Evolutionary conservation across 1,140 invertebrate genomes (phyloP).

Genomic region (Anastatus disparis): DNA sequence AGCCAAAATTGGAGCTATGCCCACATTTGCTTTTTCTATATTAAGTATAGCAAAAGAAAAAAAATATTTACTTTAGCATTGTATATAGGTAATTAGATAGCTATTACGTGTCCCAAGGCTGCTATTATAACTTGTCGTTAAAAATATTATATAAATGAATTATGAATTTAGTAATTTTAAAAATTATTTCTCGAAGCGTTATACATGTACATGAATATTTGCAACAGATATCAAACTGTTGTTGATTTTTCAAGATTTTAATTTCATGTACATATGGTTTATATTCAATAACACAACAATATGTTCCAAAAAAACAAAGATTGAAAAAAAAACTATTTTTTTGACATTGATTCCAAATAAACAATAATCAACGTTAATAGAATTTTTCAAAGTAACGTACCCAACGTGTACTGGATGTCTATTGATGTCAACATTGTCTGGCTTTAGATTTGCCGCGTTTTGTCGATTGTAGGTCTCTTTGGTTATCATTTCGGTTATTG

Average conservation of each 20-base stretch:
- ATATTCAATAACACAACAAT: not conserved
- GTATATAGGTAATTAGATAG: not conserved
- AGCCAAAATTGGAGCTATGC: not conserved
- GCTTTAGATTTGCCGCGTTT: slow-evolving; percentile 71
- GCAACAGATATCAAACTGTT: not conserved
- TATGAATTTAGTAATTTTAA: slow-evolving; percentile 11
- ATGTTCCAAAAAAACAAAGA: no score
- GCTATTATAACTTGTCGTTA: slow-evolving; percentile 11
- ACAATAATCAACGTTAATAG: no score
- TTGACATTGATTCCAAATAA: no score
- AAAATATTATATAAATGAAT: slow-evolving; percentile 19
- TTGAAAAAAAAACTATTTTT: no score
- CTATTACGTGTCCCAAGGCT: slow-evolving; percentile 5
- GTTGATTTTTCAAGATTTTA: not conserved
- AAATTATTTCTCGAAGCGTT: not conserved
- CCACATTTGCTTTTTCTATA: slow-evolving; percentile 12
- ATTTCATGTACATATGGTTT: not conserved
- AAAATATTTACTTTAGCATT: slow-evolving; percentile 12
- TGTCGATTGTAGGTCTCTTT: slow-evolving; percentile 65
- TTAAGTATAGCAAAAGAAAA: not conserved
- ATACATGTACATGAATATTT: not conserved
- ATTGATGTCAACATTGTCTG: slow-evolving; percentile 90
- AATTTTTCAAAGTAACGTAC: slow-evolving; percentile 76
- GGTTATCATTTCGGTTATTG: slow-evolving; percentile 65
- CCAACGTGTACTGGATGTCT: slow-evolving; percentile 86